Percentiles rank a stretch among this genome's conserved stretches.
Evolutionary conservation across 2,888 invertebrate genomes (phyloP).

Genomic region (Patella pellucida): DNA sequence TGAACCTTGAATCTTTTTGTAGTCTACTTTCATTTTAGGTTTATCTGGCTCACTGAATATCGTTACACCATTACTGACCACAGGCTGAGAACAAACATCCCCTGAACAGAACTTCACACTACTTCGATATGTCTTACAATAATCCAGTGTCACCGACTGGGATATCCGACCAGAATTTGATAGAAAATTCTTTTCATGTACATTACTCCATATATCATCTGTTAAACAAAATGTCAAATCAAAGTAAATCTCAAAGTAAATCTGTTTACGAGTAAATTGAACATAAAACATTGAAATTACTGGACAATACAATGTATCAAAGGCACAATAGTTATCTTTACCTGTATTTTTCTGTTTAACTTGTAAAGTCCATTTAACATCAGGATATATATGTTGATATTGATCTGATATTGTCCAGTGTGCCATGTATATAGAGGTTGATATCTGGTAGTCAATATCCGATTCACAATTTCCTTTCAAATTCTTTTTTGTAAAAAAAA

Average conservation of each 20-base stretch:
- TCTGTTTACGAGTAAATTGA: too few relatives aligned
- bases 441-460: slow-evolving; percentile 37
- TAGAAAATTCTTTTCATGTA: background rate
- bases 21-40: slow-evolving; percentile 24
- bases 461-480: slow-evolving; percentile 18
- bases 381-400: slow-evolving; percentile 28
- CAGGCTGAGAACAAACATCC: slow-evolving; percentile 29
- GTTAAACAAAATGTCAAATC: too few relatives aligned
- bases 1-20: too few relatives aligned
- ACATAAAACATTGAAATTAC: too few relatives aligned
- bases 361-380: slow-evolving; percentile 38
- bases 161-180: background rate
- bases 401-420: slow-evolving; percentile 34
- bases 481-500: too few relatives aligned
- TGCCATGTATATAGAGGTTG: slow-evolving; percentile 31
- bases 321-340: slow-evolving; percentile 5
- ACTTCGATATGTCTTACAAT: slow-evolving; percentile 35
- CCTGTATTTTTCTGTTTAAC: slow-evolving; percentile 30
- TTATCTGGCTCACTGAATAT: slow-evolving; percentile 32
- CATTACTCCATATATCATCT: background rate
- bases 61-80: slow-evolving; percentile 35
- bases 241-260: too few relatives aligned
- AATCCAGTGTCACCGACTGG: slow-evolving; percentile 20
- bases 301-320: too few relatives aligned
- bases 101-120: slow-evolving; percentile 39